These are phyloP conservation scores for Sporophila hypoxantha DNA, from an alignment of 2,113 vertebrate species.

Conservation along the genomic window DNA sequence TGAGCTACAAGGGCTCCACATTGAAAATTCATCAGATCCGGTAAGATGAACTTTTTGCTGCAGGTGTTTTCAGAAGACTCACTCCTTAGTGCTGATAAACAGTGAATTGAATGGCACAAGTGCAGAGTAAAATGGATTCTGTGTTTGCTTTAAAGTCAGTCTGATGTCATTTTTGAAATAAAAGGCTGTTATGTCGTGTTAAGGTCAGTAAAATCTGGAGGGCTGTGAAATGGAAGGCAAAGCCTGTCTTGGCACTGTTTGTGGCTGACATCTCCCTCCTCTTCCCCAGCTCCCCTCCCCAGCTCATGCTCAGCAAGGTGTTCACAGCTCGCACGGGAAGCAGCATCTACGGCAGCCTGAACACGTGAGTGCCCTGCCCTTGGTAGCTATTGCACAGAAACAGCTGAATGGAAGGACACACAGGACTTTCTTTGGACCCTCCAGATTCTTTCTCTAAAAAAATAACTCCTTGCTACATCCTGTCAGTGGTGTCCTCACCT, in stretches of 20 bases:
- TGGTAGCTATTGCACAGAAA: neutral
- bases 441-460: neutral
- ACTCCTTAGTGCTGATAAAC: neutral
- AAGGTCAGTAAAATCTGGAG: neutral
- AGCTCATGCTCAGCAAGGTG: constrained; percentile 98
- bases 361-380: constrained; percentile 81
- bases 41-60: constrained; percentile 60
- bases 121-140: neutral
- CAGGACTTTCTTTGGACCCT: neutral
- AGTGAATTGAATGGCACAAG: neutral
- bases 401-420: neutral
- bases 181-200: neutral
- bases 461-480: neutral
- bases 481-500: neutral
- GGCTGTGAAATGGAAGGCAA: neutral
- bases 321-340: constrained; percentile 94
- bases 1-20: constrained; percentile 98
- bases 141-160: neutral
- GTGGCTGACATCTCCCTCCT: neutral
- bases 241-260: neutral
- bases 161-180: neutral
- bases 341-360: constrained; percentile 94
- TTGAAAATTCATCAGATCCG: constrained; percentile 98
- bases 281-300: constrained; percentile 85
- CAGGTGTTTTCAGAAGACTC: neutral